Percentiles rank a stretch among this genome's conserved stretches.
These are phyloP conservation scores for Spodoptera picta DNA, from an alignment of 2,888 invertebrate genomes.

Conservation along the genomic window DNA sequence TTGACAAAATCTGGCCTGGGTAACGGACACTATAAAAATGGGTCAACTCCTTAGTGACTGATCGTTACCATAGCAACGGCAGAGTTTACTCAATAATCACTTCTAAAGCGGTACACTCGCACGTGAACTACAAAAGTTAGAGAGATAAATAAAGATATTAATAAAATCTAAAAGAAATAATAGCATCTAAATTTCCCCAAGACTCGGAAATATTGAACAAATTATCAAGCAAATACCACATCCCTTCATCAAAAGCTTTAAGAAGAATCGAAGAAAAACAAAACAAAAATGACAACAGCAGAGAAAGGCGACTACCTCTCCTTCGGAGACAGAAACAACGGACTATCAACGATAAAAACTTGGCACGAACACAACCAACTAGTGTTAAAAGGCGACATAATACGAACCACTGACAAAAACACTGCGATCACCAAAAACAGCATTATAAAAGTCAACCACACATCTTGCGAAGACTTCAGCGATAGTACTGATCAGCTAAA, in stretches of 20 bases:
- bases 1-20: too few species aligned
- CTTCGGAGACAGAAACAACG: conserved; percentile 74
- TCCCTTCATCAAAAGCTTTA: not conserved
- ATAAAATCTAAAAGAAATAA: too few species aligned
- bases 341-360: conserved; percentile 71
- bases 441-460: conserved; percentile 83
- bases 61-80: conserved; percentile 18
- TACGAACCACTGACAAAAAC: conserved; percentile 78
- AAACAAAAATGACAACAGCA: conserved; percentile 67
- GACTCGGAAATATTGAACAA: not conserved
- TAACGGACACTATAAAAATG: too few species aligned
- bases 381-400: conserved; percentile 81
- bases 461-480: conserved; percentile 77
- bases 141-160: not conserved
- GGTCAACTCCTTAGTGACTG: conserved; percentile 24
- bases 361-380: conserved; percentile 80
- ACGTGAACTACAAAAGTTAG: not conserved
- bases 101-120: not conserved
- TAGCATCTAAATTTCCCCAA: not conserved
- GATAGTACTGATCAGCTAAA: conserved; percentile 81
- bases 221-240: not conserved
- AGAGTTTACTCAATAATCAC: conserved; percentile 35
- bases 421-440: conserved; percentile 82
- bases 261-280: not conserved
- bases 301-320: conserved; percentile 78